A percentile compares a stretch with the other conserved stretches of the same genome.
Conservation (phyloP, 1,140 invertebrate species). For the Drosophila kanapiae region DNA sequence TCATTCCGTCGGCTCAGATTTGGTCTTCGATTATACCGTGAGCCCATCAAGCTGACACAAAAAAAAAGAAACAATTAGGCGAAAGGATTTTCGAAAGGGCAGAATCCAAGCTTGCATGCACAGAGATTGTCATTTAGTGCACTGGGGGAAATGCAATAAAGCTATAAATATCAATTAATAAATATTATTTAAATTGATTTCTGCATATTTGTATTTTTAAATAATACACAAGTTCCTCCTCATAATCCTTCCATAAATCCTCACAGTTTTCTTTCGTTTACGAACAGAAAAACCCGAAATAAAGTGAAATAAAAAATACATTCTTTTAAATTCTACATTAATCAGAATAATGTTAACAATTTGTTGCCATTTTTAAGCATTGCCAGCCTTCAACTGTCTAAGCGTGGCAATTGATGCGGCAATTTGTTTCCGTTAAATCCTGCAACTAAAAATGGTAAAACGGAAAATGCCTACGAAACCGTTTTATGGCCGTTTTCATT, state of each 20-base stretch:
- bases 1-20: conserved; percentile 58
- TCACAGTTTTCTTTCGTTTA: too few relatives aligned
- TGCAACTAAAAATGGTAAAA: conserved; percentile 29
- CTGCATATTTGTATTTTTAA: too few relatives aligned
- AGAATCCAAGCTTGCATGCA: conserved; percentile 2
- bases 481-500: conserved; percentile 71
- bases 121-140: conserved; percentile 22
- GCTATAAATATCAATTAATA: too few relatives aligned
- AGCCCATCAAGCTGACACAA: conserved; percentile 27
- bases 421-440: conserved; percentile 74
- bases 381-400: conserved; percentile 14
- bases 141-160: neutral
- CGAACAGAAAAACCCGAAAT: too few relatives aligned
- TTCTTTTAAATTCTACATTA: neutral
- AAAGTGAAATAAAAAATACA: neutral
- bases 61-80: conserved; percentile 52
- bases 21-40: conserved; percentile 41
- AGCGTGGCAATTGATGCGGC: conserved; percentile 55
- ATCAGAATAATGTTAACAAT: conserved; percentile 3
- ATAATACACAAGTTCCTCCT: neutral
- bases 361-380: conserved; percentile 2
- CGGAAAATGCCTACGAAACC: conserved; percentile 54
- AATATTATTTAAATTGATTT: neutral
- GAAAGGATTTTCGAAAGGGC: conserved; percentile 62
- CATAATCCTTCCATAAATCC: too few relatives aligned